Percentiles rank a stretch among this genome's conserved stretches.
These are phyloP conservation scores for Argyra leucocephala DNA, from an alignment of 2,888 invertebrate species.

Conservation along the genomic window DNA sequence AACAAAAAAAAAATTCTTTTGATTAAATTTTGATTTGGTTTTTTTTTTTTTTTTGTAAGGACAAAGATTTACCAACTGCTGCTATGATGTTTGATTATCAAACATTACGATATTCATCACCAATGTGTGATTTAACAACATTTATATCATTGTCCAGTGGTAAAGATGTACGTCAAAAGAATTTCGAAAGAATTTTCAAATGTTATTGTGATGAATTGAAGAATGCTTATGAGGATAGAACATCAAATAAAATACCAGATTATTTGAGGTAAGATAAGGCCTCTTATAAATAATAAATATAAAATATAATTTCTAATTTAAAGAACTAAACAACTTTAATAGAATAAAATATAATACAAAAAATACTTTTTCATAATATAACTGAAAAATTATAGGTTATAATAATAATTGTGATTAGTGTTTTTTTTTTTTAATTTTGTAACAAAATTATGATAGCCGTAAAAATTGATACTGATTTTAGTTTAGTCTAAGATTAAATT, in stretches of 20 bases:
- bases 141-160: conserved; percentile 35
- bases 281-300: no score
- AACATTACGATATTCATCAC: conserved; percentile 37
- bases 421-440: no score
- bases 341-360: no score
- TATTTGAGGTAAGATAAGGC: conserved; percentile 30
- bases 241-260: conserved; percentile 27
- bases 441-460: no score
- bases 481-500: no score
- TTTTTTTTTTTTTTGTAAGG: conserved; percentile 17
- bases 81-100: conserved; percentile 43
- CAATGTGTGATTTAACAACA: conserved; percentile 37
- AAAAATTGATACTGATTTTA: no score
- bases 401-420: no score
- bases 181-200: conserved; percentile 35
- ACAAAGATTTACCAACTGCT: conserved; percentile 27
- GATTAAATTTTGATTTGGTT: background rate
- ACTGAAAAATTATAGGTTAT: no score
- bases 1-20: no score
- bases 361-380: no score
- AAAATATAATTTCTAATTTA: no score
- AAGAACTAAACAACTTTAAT: no score
- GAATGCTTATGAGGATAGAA: conserved; percentile 22
- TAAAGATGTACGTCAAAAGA: conserved; percentile 29
- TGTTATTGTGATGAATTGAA: conserved; percentile 32